phyloP scores from a whole-genome alignment of 1,140 invertebrate species.

The Ceratitis capitata region DNA sequence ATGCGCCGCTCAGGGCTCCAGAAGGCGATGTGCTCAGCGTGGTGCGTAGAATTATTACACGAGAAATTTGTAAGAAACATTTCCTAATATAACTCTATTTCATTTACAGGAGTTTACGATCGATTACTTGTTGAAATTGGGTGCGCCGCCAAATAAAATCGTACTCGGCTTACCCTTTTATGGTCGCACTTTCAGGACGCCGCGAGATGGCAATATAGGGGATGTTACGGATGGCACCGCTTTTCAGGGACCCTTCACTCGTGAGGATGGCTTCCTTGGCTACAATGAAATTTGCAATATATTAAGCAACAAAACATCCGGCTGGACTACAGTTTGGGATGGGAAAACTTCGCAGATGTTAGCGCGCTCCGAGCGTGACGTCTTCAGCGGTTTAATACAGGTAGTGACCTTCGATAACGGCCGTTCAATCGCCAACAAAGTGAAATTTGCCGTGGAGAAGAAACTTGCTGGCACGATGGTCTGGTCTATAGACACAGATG shows the following conservation, averaged over 20 bases:
- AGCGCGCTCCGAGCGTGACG: slow-evolving; percentile 66
- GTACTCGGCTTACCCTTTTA: slow-evolving; percentile 86
- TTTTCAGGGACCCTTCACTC: slow-evolving; percentile 79
- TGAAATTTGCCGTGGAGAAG: slow-evolving; percentile 72
- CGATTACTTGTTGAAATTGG: slow-evolving; percentile 77
- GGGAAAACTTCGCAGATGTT: slow-evolving; percentile 69
- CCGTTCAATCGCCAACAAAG: slow-evolving; percentile 71
- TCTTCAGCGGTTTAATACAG: slow-evolving; percentile 54
- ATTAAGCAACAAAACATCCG: slow-evolving; percentile 65
- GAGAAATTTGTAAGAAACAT: neutral
- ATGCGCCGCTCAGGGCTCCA: slow-evolving; percentile 72
- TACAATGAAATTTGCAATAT: slow-evolving; percentile 79
- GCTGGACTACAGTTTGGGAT: slow-evolving; percentile 71
- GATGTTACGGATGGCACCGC: slow-evolving; percentile 69
- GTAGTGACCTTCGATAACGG: slow-evolving; percentile 73
- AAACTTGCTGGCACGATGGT: slow-evolving; percentile 82
- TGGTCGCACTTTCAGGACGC: slow-evolving; percentile 78
- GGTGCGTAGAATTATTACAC: slow-evolving; percentile 65
- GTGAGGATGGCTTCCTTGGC: slow-evolving; percentile 85
- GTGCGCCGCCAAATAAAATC: slow-evolving; percentile 78
- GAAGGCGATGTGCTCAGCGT: slow-evolving; percentile 71
- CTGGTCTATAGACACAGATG: slow-evolving; percentile 84
- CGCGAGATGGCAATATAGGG: slow-evolving; percentile 64
- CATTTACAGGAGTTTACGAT: slow-evolving; percentile 75
- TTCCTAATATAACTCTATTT: slow-evolving; percentile 38